Evolutionary conservation across 2,797 vertebrate genomes (phyloP).

Genomic region (Anguilla obscura): DNA sequence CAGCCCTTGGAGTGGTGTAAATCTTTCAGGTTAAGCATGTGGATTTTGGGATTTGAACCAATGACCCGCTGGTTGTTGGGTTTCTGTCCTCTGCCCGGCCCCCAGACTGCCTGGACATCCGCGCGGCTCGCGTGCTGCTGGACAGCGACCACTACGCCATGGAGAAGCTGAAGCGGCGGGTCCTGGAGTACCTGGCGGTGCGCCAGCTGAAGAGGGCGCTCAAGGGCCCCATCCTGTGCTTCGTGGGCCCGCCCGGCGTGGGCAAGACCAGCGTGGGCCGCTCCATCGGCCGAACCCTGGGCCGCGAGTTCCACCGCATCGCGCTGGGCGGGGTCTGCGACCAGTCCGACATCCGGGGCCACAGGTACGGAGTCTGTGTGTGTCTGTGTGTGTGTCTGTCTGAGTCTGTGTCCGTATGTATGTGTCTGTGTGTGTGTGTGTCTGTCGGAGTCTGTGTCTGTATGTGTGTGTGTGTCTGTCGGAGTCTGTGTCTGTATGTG

Average conservation of each 20-base stretch:
- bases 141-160: conserved; percentile 97
- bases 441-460: background rate
- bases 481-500: too few relatives aligned
- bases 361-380: conserved; percentile 75
- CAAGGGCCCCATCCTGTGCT: conserved; percentile 96
- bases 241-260: conserved; percentile 94
- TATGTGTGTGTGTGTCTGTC: too few relatives aligned
- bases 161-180: conserved; percentile 92
- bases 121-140: conserved; percentile 83
- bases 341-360: conserved; percentile 95
- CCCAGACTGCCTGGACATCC: conserved; percentile 90
- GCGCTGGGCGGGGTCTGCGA: conserved; percentile 94
- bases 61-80: conserved; percentile 32
- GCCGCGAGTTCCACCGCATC: conserved; percentile 95
- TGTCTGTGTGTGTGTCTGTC: background rate
- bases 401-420: too few relatives aligned
- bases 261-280: conserved; percentile 98
- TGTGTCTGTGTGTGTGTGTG: background rate
- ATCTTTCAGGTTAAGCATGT: background rate
- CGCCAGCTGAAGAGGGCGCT: conserved; percentile 89
- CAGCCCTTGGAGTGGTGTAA: background rate
- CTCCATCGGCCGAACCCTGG: conserved; percentile 91
- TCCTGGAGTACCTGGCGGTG: conserved; percentile 94
- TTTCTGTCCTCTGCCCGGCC: background rate
- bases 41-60: background rate